Base-by-base conservation (phyloP, 1,140 invertebrate genomes). In the Galendromus occidentalis region DNA sequence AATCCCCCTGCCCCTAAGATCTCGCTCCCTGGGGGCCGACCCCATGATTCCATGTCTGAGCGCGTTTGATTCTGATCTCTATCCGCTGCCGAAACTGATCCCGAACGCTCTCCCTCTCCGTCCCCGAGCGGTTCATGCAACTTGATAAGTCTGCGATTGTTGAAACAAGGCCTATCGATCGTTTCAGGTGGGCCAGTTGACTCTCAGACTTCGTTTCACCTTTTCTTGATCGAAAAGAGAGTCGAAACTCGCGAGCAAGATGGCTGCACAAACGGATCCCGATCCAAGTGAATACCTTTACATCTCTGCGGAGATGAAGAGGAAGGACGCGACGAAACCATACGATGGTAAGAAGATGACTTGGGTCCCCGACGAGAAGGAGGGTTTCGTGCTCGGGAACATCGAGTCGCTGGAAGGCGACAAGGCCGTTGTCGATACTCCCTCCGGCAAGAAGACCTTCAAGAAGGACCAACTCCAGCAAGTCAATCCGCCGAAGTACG, bases 281-380 rank as follows among this genome's bases (percentile, higher is more conserved):
- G 90, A 93, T 86, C 90, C 90, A 75, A 86, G 87, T 76, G 86
- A 87, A 74, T 94, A 87, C 80, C 81, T 93, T 79, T 93, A 87
- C 81, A 86, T 94, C 66, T 90, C 90, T 67, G 83, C 93, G 71
- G 90, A 94, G 80, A 88, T 91, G 80, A 94, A 92, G 81, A 85
- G 89, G 80, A 91, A 91, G 79, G 90, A 93, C 78, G 88, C 93
- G 79, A 88, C 87, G 76, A 93, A 93, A 81, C 90, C 90, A 69
- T 94, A 97, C 82, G 96, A 99, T 84, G 93, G 88, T 78, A 99
- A 99, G 82, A 98, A 98, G 80, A 87, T 88, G 73, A 96, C 92
- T 82, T 99, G 95, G 95, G 86, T 98, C 67, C 90, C 92, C 68
- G 87, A 94, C 78, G 88, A 94, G 72, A 95, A 96, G 78, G 93